Conservation (phyloP, 2,888 invertebrate species). For the Corbicula japonica region DNA sequence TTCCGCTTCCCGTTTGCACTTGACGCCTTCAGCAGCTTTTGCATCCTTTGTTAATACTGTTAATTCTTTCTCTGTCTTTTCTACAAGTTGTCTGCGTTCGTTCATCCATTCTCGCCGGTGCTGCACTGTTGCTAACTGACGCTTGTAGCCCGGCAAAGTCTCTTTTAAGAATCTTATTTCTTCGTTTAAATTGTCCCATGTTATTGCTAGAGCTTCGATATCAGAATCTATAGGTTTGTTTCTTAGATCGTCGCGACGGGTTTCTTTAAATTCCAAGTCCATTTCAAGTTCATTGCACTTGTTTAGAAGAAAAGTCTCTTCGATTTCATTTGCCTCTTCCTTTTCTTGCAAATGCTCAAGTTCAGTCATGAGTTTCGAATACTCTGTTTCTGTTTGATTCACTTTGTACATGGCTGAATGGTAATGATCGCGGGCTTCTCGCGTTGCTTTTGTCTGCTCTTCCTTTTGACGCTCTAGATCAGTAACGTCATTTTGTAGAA, state of each 20-base stretch:
- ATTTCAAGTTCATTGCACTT: slow-evolving; percentile 76
- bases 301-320: slow-evolving; percentile 65
- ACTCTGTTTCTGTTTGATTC: slow-evolving; percentile 76
- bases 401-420: slow-evolving; percentile 77
- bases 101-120: slow-evolving; percentile 78
- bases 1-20: slow-evolving; percentile 68
- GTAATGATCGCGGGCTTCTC: slow-evolving; percentile 75
- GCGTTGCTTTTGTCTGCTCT: slow-evolving; percentile 71
- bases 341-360: slow-evolving; percentile 73
- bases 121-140: slow-evolving; percentile 71
- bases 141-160: slow-evolving; percentile 72
- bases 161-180: slow-evolving; percentile 76
- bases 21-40: slow-evolving; percentile 61
- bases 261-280: slow-evolving; percentile 81
- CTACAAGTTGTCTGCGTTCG: slow-evolving; percentile 70
- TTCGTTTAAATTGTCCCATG: slow-evolving; percentile 76
- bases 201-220: slow-evolving; percentile 69
- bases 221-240: slow-evolving; percentile 54
- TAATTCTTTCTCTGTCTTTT: slow-evolving; percentile 70
- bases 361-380: slow-evolving; percentile 68
- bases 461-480: slow-evolving; percentile 76
- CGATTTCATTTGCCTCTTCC: slow-evolving; percentile 70
- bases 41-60: slow-evolving; percentile 59
- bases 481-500: slow-evolving; percentile 78
- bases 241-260: slow-evolving; percentile 69